A percentile compares a stretch with the other conserved stretches of the same genome.
Conservation (phyloP, 92 coral and sea anemone species). For the Epizoanthus rinbou region DNA sequence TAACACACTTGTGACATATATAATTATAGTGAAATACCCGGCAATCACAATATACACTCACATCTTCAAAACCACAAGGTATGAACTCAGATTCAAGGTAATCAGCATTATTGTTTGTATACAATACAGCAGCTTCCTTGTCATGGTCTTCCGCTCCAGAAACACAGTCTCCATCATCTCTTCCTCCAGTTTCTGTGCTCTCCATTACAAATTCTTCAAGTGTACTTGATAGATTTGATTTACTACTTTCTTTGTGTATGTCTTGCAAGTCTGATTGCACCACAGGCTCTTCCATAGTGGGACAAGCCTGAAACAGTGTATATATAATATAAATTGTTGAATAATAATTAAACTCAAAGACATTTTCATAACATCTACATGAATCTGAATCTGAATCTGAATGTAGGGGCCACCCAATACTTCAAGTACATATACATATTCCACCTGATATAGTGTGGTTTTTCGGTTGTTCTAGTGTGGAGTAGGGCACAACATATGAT, state of each 20-base stretch:
- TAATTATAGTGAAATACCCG: no score
- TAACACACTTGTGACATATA: no score
- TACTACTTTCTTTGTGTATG: background rate
- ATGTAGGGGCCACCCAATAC: no score
- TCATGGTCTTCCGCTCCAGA: background rate
- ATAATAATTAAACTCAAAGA: no score
- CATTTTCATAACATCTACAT: no score
- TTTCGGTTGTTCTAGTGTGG: no score
- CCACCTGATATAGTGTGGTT: no score
- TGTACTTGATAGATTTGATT: background rate
- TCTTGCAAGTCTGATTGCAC: background rate
- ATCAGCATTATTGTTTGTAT: slow-evolving; percentile 28
- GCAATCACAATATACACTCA: background rate
- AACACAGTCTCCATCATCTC: background rate
- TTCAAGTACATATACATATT: no score
- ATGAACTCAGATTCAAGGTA: background rate
- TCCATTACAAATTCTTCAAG: background rate
- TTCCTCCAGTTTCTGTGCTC: background rate
- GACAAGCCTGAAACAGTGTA: no score
- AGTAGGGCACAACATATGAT: no score
- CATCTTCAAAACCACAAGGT: background rate
- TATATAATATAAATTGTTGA: no score
- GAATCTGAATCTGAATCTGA: no score
- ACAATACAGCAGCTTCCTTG: background rate
- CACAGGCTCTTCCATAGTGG: slow-evolving; percentile 17